Evolutionary conservation across 1,140 invertebrate genomes (phyloP).

Genomic region (Brachionus asplanchnoidis): DNA sequence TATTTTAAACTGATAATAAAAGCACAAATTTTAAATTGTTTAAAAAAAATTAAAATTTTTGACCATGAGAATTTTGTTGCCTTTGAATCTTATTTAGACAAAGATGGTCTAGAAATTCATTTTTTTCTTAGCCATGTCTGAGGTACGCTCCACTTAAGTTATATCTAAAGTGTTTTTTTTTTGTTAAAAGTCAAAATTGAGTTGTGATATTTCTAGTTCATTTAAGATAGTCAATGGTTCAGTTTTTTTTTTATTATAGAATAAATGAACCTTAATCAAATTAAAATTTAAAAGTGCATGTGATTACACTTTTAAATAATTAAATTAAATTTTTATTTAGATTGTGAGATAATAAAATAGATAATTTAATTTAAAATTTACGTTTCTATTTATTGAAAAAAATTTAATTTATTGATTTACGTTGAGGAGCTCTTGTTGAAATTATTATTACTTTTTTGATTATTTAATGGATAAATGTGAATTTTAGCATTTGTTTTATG

Average conservation of each 20-base stretch:
- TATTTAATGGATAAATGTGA: too few relatives aligned
- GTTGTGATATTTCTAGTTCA: neutral
- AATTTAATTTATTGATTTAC: too few relatives aligned
- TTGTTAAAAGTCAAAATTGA: neutral
- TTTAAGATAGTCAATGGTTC: neutral
- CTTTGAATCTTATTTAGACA: neutral
- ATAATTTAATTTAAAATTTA: neutral
- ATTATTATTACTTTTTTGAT: too few relatives aligned
- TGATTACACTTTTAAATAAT: too few relatives aligned
- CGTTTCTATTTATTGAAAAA: neutral
- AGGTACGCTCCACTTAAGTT: neutral
- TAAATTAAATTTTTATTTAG: too few relatives aligned
- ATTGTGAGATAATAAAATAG: neutral
- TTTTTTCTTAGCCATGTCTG: neutral
- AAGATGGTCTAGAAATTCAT: neutral
- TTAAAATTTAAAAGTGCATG: neutral
- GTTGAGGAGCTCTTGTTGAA: too few relatives aligned
- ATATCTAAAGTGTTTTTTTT: neutral
- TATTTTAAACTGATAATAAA: neutral
- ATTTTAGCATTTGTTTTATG: neutral
- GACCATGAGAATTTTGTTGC: neutral
- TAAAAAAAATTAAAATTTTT: neutral
- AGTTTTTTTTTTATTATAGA: too few relatives aligned
- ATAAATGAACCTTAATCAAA: neutral
- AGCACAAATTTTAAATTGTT: too few relatives aligned